Base-by-base conservation (phyloP, 2,113 vertebrate genomes). In the Alosa alosa region DNA sequence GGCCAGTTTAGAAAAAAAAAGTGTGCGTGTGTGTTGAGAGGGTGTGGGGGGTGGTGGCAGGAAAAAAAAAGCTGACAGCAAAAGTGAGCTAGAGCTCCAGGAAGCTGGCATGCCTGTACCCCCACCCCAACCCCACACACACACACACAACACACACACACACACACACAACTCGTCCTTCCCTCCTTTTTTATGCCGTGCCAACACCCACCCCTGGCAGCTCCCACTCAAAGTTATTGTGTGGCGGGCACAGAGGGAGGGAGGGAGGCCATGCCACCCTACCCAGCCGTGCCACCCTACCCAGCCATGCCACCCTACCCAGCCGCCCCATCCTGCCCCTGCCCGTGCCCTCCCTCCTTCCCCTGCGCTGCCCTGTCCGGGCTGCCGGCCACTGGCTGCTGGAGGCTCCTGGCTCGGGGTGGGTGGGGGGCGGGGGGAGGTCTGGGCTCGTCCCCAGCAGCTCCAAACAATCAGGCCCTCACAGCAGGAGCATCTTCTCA, bases 391-490 rank as follows among this genome's bases (percentile, higher is more conserved):
- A 20, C 60, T 64, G 60, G 60, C 60, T 22, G 60, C 64, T 13
- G 64, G 64, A 31, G 64, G 64, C 64, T 64, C 57, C 57, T 72
- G 64, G 64, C 64, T 36, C 25, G 8, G 7, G 64, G 1, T 25
- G 25, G 64, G 50, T 18, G 50, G 41, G 83, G 31, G 46, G 25
- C 17, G 86, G 85, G 52, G 84, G 86, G 81, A 36, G 52, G 50
- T 81, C 82, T 60, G 85, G 84, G 88, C 86, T 83, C 81, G 81
- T 89, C 87, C 87, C 85, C 89, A 84, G 82, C 89, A 82, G 82
- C 84, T 88, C 44, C 50, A 86, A 91, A 88, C 83, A 90, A 81
- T 89, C 84, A 47, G 25, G 84, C 85, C 84, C 86, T 84, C 86
- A 50, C 81, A 18, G 87, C 45, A 86, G 86, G 81, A 88, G 52